Percentiles rank a stretch among this genome's conserved stretches.
Conservation (phyloP, 2,888 invertebrate species). For the Epiblema foenella region DNA sequence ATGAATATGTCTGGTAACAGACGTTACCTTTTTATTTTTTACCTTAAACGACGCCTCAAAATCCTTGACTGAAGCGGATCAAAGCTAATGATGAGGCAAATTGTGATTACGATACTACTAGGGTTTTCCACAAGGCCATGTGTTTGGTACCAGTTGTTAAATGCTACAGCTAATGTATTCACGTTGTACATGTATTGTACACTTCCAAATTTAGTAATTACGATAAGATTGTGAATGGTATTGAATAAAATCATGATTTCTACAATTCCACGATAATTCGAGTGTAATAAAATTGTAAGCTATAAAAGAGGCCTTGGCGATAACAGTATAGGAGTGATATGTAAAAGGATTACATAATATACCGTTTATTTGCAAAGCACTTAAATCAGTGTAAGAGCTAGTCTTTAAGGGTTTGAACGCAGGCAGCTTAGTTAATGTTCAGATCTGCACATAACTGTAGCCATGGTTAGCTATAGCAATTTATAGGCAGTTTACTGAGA, state of each 20-base stretch:
- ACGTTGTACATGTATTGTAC: conserved; percentile 14
- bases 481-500: not conserved
- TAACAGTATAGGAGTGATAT: conserved; percentile 46
- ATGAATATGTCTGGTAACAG: conserved; percentile 12
- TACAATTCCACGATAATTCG: conserved; percentile 45
- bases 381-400: not conserved
- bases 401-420: not conserved
- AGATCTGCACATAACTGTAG: conserved; percentile 8
- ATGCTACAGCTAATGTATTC: conserved; percentile 34
- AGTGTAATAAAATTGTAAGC: conserved; percentile 46
- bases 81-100: conserved; percentile 50
- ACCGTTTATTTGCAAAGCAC: not conserved
- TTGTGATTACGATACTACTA: conserved; percentile 48
- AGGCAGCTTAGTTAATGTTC: not conserved
- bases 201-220: conserved; percentile 35
- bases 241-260: conserved; percentile 45
- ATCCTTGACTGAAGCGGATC: conserved; percentile 60
- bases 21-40: conserved; percentile 46
- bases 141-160: conserved; percentile 29
- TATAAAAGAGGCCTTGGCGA: conserved; percentile 48
- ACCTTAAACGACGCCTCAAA: conserved; percentile 45
- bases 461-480: not conserved
- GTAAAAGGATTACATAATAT: conserved; percentile 46
- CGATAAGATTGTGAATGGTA: conserved; percentile 33
- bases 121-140: conserved; percentile 42